Evolutionary conservation across 2,113 vertebrate species (phyloP).

Genomic region (Psophia crepitans): DNA sequence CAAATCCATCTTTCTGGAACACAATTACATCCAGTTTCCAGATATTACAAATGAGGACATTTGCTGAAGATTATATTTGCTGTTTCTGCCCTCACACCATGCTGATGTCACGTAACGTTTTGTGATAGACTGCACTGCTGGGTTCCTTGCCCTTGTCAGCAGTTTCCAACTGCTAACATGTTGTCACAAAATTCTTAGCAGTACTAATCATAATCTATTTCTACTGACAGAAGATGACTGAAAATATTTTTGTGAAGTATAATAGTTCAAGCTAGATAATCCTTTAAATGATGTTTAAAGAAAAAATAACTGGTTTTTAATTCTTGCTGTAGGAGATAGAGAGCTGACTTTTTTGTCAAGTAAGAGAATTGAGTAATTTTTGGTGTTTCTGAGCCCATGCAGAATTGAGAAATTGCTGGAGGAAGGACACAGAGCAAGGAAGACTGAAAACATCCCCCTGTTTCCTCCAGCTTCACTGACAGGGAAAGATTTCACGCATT

Average conservation of each 20-base stretch:
- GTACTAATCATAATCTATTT: neutral
- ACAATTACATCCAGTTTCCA: neutral
- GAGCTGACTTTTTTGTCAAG: neutral
- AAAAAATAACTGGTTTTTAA: neutral
- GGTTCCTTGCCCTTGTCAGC: neutral
- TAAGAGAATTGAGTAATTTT: neutral
- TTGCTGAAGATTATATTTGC: neutral
- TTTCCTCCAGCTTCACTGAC: neutral
- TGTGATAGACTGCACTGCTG: neutral
- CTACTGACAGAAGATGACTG: neutral
- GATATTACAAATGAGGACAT: neutral
- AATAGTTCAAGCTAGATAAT: neutral
- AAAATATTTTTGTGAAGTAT: neutral
- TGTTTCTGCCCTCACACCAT: neutral
- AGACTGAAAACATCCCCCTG: neutral
- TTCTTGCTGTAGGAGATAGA: neutral
- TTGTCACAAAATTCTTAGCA: neutral
- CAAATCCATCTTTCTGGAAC: neutral
- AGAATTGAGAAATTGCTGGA: neutral
- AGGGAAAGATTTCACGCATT: slow-evolving; percentile 8
- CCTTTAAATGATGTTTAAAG: neutral
- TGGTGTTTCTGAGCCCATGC: neutral
- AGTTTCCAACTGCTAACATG: neutral
- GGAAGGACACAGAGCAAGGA: neutral
- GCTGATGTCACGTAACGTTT: neutral